Conservation (phyloP, 2,888 invertebrate genomes). For the Mycogona germanica region DNA sequence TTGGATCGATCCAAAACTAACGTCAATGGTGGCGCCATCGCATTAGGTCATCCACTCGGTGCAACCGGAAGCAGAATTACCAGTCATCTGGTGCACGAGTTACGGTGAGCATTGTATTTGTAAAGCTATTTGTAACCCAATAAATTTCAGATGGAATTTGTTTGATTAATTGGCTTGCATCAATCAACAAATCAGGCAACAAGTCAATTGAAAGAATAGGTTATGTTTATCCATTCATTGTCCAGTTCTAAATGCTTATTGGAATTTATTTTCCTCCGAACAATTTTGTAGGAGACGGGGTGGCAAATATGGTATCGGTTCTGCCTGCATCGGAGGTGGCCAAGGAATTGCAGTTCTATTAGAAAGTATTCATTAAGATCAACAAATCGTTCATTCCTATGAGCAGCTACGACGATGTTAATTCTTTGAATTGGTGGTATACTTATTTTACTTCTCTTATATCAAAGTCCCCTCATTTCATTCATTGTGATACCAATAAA, state of each 20-base stretch:
- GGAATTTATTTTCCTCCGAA: not conserved
- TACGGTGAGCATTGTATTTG: constrained; percentile 46
- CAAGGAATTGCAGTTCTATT: constrained; percentile 95
- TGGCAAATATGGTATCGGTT: constrained; percentile 76
- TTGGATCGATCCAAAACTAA: constrained; percentile 80
- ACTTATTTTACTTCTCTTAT: too few species aligned
- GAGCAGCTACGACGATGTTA: too few species aligned
- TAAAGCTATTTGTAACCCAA: constrained; percentile 1
- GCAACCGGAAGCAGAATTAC: constrained; percentile 90
- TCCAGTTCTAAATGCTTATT: too few species aligned
- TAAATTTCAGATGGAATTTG: not conserved
- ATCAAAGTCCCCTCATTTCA: too few species aligned
- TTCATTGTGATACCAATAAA: too few species aligned
- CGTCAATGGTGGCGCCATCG: constrained; percentile 92
- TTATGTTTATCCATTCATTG: too few species aligned
- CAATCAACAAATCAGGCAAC: too few species aligned
- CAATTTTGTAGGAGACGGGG: constrained; percentile 54
- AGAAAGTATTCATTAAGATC: constrained; percentile 44
- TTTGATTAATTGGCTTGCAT: not conserved
- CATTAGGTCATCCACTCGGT: constrained; percentile 86
- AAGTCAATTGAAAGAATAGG: too few species aligned
- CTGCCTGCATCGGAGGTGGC: constrained; percentile 97
- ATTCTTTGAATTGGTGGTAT: too few species aligned
- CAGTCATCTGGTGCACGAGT: constrained; percentile 78
- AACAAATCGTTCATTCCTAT: too few species aligned